A percentile compares a stretch with the other conserved stretches of the same genome.
Conservation (phyloP, 2,797 vertebrate species). For the Anniella stebbinsi region DNA sequence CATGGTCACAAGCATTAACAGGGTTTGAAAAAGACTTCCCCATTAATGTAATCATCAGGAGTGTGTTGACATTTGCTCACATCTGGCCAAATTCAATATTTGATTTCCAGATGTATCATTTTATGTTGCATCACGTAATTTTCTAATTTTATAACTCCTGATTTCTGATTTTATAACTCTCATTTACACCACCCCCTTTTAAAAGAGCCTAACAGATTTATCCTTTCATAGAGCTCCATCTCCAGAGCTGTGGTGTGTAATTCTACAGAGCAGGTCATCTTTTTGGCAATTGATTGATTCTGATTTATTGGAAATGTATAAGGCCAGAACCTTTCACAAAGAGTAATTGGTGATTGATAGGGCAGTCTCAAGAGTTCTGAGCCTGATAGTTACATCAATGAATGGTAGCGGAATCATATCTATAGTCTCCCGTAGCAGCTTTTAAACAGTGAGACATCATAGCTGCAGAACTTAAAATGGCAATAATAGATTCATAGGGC, state of each 20-base stretch:
- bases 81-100: not conserved
- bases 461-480: constrained; percentile 61
- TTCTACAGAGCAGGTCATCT: not conserved
- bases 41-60: not conserved
- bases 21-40: not conserved
- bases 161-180: no score
- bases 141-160: not conserved
- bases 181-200: not conserved
- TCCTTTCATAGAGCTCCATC: not conserved
- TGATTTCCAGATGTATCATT: not conserved
- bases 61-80: not conserved
- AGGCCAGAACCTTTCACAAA: not conserved
- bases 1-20: not conserved
- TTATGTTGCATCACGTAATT: not conserved
- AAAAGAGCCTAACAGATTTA: no score
- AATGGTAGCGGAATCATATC: constrained; percentile 18
- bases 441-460: constrained; percentile 32
- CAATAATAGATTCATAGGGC: constrained; percentile 60
- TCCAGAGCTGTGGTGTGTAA: not conserved
- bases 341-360: not conserved
- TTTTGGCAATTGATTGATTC: not conserved
- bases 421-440: constrained; percentile 36
- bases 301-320: constrained; percentile 16
- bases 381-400: constrained; percentile 26
- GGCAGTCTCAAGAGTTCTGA: not conserved